Evolutionary conservation across 2,113 vertebrate genomes (phyloP).

Genomic region (Paramisgurnus dabryanus): DNA sequence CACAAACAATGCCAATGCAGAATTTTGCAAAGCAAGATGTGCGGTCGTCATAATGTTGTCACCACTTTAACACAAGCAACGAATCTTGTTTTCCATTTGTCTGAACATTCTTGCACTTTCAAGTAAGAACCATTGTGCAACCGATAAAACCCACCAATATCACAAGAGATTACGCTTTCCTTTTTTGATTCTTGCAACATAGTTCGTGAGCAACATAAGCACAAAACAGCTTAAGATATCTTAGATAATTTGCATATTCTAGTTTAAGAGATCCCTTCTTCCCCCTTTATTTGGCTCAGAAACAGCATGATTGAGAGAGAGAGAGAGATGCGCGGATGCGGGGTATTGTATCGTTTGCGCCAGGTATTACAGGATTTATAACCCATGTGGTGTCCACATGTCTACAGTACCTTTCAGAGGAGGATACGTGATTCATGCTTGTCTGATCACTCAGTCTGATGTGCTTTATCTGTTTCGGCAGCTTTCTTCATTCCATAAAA

Average conservation of each 20-base stretch:
- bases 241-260: conserved; percentile 1
- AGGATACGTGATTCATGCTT: conserved; percentile 66
- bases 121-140: conserved; percentile 21
- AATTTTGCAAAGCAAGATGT: conserved; percentile 43
- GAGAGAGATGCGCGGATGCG: neutral
- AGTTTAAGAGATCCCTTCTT: conserved; percentile 3
- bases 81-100: conserved; percentile 26
- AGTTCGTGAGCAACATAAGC: neutral
- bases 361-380: conserved; percentile 67
- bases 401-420: conserved; percentile 47
- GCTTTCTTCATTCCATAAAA: conserved; percentile 53
- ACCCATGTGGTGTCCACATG: conserved; percentile 71
- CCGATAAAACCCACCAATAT: conserved; percentile 8
- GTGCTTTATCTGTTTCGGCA: conserved; percentile 67
- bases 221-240: neutral
- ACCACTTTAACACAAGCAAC: conserved; percentile 42
- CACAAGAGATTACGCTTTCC: neutral
- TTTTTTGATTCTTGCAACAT: neutral
- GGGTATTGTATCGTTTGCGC: conserved; percentile 14
- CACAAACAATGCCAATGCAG: conserved; percentile 23
- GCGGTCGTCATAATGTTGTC: conserved; percentile 34
- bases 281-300: conserved; percentile 19
- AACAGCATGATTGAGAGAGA: neutral
- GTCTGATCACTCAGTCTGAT: conserved; percentile 56
- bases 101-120: conserved; percentile 3